phyloP scores from a whole-genome alignment of 2,888 invertebrate genomes.

The Coelopa pilipes region DNA sequence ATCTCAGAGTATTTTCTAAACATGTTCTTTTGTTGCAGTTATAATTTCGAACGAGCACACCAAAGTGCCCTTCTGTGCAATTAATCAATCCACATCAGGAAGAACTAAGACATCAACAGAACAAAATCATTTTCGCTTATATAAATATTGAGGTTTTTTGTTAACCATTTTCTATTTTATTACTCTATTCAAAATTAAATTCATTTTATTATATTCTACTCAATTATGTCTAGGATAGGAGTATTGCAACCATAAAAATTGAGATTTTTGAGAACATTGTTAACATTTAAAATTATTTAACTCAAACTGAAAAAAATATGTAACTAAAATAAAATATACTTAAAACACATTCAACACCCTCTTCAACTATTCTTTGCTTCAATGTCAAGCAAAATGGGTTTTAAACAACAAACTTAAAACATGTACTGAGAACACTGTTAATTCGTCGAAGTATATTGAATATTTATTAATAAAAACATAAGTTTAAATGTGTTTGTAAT shows the following conservation, averaged over 20 bases:
- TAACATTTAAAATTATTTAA: not conserved
- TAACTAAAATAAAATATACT: not conserved
- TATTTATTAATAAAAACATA: not conserved
- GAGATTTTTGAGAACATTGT: not conserved
- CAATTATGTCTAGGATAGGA: too few relatives aligned
- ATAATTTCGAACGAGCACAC: conserved; percentile 25
- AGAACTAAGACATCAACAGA: conserved; percentile 2
- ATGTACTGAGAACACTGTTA: conserved; percentile 8
- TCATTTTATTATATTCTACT: conserved; percentile 7
- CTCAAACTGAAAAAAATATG: not conserved
- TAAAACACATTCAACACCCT: not conserved
- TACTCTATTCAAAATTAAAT: conserved; percentile 11
- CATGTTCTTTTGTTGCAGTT: conserved; percentile 24
- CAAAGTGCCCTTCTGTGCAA: conserved; percentile 33
- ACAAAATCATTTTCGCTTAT: conserved; percentile 5
- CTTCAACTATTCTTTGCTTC: not conserved
- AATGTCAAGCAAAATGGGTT: too few relatives aligned
- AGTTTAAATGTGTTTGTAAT: conserved; percentile 6
- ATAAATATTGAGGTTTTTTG: not conserved
- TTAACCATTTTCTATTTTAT: conserved; percentile 11
- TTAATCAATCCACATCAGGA: conserved; percentile 25
- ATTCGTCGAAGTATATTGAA: not conserved
- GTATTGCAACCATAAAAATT: not conserved
- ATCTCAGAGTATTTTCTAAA: not conserved
- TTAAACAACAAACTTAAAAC: conserved; percentile 12